Base-by-base conservation (phyloP, 2,113 vertebrate genomes). In the Oreochromis spilurus region DNA sequence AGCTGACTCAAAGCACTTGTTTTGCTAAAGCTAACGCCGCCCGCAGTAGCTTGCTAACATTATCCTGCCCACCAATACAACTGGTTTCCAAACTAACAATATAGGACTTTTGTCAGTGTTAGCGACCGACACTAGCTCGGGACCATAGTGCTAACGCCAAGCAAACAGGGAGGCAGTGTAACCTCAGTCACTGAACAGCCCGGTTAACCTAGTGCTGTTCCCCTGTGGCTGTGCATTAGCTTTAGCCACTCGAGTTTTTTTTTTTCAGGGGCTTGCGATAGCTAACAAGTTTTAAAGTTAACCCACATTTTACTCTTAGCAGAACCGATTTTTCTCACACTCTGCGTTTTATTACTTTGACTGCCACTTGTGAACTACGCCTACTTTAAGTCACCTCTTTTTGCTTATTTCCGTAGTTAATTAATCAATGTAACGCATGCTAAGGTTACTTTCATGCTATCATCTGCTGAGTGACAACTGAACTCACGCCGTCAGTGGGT, bases 1-100 rank as follows among this genome's bases (percentile, higher is more conserved):
- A 97, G 95, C 95, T 96, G 96, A 96, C 92, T 91, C 36, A 29
- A 9, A 38, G 86, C 29, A 62, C 77, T 83, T 88, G 87, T 93
- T 92, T 55, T 91, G 89, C 89, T 94, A 88, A 91, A 45, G 93
- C 95, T 94, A 93, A 83, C 48, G 26, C 81, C 81, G 70, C 82
- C 62, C 70, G 72, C 57, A 48, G 84, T 21, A 84, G 93, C 85
- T 92, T 83, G 53, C 78, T n/a, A 70, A 52, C 87, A 90, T 87
- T 62, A 58, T 83, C n/a, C 29, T 72, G 4, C n/a, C 53, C 21
- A 79, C 43, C 19, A 11, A 12, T 2, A 24, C 48, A 36, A 19
- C 10, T 5, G 54, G 21, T 14, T 21, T 10, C 7, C 8, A 24
- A 57, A 80, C 17, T 54, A 70, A 36, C 9, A 11, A 45, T 7